Conservation (phyloP, 2,888 invertebrate species). For the Heliconius hortense region DNA sequence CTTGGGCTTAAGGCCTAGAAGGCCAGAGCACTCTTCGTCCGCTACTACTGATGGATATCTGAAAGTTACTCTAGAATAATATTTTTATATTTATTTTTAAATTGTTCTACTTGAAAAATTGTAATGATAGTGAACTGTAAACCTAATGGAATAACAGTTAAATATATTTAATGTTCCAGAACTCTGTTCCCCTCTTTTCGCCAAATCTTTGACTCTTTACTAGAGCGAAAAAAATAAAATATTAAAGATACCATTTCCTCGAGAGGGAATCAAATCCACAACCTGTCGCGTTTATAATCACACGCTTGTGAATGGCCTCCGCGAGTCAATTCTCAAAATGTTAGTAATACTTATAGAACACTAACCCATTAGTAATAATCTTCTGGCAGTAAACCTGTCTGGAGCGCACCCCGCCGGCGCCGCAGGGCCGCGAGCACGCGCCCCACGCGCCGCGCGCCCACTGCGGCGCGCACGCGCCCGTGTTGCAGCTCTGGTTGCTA, state of each 20-base stretch:
- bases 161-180: too few species aligned
- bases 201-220: too few species aligned
- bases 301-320: too few species aligned
- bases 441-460: constrained; percentile 92
- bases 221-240: too few species aligned
- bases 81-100: not conserved
- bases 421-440: constrained; percentile 91
- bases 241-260: too few species aligned
- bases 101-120: not conserved
- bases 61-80: constrained; percentile 42
- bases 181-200: too few species aligned
- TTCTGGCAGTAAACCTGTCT: constrained; percentile 91
- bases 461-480: constrained; percentile 88
- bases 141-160: too few species aligned
- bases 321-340: too few species aligned
- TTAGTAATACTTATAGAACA: not conserved
- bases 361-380: constrained; percentile 86
- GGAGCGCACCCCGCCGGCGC: constrained; percentile 86
- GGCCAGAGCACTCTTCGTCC: constrained; percentile 87
- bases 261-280: too few species aligned
- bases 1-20: constrained; percentile 86
- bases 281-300: too few species aligned
- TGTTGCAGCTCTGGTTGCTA: constrained; percentile 87
- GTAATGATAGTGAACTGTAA: too few species aligned
- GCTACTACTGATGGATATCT: constrained; percentile 86